Conservation (phyloP, 2,113 vertebrate genomes). For the Prolemur simus region DNA sequence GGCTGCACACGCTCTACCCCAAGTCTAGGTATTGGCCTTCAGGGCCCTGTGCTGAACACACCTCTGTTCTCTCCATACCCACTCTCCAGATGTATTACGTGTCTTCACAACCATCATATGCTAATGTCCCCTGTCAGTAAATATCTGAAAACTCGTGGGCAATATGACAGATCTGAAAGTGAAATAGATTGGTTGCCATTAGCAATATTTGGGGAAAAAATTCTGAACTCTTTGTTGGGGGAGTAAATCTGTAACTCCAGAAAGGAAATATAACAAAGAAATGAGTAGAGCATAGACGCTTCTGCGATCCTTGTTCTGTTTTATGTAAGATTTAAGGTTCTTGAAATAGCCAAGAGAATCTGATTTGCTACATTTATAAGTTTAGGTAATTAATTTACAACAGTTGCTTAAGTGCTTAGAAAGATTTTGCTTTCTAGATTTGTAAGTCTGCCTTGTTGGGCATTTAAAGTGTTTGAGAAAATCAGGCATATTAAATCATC, state of each 20-base stretch:
- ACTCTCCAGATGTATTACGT: background rate
- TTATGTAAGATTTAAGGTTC: constrained; percentile 32
- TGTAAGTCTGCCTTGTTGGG: constrained; percentile 29
- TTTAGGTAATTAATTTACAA: constrained; percentile 44
- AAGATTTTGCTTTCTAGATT: constrained; percentile 41
- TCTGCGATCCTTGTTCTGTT: background rate
- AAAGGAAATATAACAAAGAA: background rate
- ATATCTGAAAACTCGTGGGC: background rate
- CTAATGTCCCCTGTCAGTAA: background rate
- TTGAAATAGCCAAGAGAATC: constrained; percentile 39
- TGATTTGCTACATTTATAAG: constrained; percentile 2
- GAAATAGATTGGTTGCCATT: background rate
- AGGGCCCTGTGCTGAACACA: background rate
- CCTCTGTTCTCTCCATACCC: background rate
- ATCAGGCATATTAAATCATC: constrained; percentile 45
- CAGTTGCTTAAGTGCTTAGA: constrained; percentile 23
- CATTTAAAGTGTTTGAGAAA: constrained; percentile 56
- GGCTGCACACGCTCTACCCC: background rate
- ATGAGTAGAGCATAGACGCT: background rate
- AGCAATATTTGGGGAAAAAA: background rate
- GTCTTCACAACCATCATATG: background rate
- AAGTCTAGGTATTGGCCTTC: background rate
- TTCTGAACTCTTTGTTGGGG: background rate
- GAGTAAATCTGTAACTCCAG: constrained; percentile 1
- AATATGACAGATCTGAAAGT: background rate